A percentile compares a stretch with the other conserved stretches of the same genome.
Evolutionary conservation across 2,888 invertebrate species (phyloP).

Genomic region (Acanthoscelides obtectus): DNA sequence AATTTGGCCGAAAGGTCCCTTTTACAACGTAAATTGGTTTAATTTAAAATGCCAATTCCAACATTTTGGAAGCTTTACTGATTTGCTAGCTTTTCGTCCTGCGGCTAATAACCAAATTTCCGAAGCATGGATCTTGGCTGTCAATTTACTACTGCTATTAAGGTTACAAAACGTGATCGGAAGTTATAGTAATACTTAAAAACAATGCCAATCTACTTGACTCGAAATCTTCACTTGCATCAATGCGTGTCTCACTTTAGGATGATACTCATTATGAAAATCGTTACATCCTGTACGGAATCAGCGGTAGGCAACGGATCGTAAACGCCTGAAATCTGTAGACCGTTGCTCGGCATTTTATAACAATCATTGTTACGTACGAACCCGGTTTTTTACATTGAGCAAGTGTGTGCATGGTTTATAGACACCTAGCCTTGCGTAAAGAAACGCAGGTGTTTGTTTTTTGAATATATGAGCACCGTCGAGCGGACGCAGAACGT

Average conservation of each 20-base stretch:
- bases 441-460: background rate
- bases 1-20: too few species aligned
- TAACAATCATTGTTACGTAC: background rate
- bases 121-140: too few species aligned
- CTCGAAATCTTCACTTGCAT: background rate
- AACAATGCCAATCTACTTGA: too few species aligned
- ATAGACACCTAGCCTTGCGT: background rate
- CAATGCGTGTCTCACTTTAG: background rate
- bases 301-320: background rate
- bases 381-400: background rate
- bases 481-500: background rate
- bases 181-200: too few species aligned
- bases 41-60: too few species aligned
- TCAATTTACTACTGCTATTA: too few species aligned
- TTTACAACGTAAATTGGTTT: too few species aligned
- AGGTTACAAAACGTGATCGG: too few species aligned
- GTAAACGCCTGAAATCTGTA: background rate
- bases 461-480: background rate
- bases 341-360: background rate
- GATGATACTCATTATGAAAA: background rate
- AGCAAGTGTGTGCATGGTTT: background rate
- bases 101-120: too few species aligned
- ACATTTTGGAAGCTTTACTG: too few species aligned
- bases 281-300: background rate
- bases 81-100: too few species aligned